Conservation (phyloP, 2,888 invertebrate species). For the Chouioia cunea region DNA sequence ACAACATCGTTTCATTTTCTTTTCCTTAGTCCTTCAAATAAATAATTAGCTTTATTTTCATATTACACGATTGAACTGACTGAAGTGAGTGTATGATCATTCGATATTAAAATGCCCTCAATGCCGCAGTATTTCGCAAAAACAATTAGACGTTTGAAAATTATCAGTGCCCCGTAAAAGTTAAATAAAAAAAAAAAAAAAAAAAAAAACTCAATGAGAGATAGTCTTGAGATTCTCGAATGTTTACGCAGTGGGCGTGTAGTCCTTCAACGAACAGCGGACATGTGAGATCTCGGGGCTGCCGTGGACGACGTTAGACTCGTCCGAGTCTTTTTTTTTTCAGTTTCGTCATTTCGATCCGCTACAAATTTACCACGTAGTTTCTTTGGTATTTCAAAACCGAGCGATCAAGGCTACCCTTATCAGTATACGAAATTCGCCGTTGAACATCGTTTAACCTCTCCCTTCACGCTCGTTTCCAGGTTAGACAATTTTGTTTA, state of each 20-base stretch:
- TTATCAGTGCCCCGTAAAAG: too few relatives aligned
- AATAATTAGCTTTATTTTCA: too few relatives aligned
- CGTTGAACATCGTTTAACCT: slow-evolving; percentile 29
- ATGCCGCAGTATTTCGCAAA: not conserved
- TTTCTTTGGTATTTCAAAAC: slow-evolving; percentile 19
- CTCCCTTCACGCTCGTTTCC: not conserved
- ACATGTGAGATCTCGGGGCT: slow-evolving; percentile 64
- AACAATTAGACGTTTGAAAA: too few relatives aligned
- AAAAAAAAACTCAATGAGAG: too few relatives aligned
- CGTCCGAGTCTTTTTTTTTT: too few relatives aligned
- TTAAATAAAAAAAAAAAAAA: too few relatives aligned
- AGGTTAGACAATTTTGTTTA: slow-evolving; percentile 15
- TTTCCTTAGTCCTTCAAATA: too few relatives aligned
- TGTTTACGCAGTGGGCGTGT: slow-evolving; percentile 44
- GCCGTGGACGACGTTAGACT: slow-evolving; percentile 51
- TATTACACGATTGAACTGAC: not conserved
- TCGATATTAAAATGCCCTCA: not conserved
- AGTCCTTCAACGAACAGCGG: slow-evolving; percentile 62
- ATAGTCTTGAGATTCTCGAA: slow-evolving; percentile 7
- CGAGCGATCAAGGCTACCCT: slow-evolving; percentile 13
- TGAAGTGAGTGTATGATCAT: slow-evolving; percentile 36
- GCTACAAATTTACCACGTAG: slow-evolving; percentile 13
- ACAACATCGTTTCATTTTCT: too few relatives aligned
- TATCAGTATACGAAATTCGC: slow-evolving; percentile 20
- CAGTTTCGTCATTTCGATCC: not conserved